Evolutionary conservation across 1,140 invertebrate genomes (phyloP).

Genomic region (Drosophila arizonae): DNA sequence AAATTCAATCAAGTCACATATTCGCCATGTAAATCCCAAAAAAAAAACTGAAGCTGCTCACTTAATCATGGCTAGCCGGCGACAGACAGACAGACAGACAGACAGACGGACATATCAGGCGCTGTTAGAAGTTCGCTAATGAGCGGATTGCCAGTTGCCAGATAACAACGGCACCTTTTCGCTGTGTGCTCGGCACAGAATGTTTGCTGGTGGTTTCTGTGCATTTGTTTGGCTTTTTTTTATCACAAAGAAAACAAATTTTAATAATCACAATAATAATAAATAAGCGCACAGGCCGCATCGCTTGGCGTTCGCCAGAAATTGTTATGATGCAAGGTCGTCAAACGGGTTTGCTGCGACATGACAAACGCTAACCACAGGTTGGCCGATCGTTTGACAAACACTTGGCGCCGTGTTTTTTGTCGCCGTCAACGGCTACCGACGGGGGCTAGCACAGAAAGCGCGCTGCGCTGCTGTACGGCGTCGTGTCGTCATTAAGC

Average conservation of each 20-base stretch:
- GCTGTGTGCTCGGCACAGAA: neutral
- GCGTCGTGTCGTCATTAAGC: slow-evolving; percentile 66
- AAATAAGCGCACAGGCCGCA: neutral
- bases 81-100: neutral
- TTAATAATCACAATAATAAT: neutral
- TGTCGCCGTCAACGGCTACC: slow-evolving; percentile 67
- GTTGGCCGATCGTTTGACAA: slow-evolving; percentile 75
- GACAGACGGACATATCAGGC: neutral
- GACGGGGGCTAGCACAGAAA: slow-evolving; percentile 24
- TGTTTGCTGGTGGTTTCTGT: slow-evolving; percentile 41
- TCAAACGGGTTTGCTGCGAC: slow-evolving; percentile 75
- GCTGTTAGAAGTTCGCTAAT: neutral
- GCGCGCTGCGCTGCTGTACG: neutral
- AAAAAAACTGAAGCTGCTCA: neutral
- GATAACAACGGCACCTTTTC: slow-evolving; percentile 12
- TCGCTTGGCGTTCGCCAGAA: slow-evolving; percentile 13
- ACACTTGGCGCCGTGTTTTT: slow-evolving; percentile 80
- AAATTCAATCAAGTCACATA: no score
- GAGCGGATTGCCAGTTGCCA: neutral
- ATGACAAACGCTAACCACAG: slow-evolving; percentile 70
- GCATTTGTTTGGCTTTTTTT: slow-evolving; percentile 65
- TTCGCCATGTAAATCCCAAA: neutral
- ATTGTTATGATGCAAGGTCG: slow-evolving; percentile 76
- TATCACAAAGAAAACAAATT: neutral
- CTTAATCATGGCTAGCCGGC: neutral